A percentile compares a stretch with the other conserved stretches of the same genome.
Evolutionary conservation across 2,113 vertebrate species (phyloP).

Genomic region (Procapra przewalskii): DNA sequence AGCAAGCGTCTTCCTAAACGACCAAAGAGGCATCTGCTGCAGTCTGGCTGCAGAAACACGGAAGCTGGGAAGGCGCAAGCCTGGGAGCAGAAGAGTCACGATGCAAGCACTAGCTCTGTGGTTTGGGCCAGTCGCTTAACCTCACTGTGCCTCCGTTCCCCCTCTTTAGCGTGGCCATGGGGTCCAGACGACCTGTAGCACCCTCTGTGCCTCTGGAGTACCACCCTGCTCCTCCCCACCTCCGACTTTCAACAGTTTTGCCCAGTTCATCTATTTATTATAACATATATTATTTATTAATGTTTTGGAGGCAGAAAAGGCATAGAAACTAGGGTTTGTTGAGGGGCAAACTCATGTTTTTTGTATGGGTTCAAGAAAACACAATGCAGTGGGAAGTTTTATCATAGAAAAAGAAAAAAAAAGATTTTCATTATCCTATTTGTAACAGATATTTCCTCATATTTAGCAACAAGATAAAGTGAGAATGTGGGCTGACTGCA

Average conservation of each 20-base stretch:
- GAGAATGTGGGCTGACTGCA: neutral
- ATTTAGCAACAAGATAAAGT: neutral
- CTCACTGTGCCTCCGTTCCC: neutral
- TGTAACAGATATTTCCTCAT: neutral
- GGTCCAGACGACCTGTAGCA: neutral
- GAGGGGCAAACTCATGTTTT: slow-evolving; percentile 8
- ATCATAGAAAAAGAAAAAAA: neutral
- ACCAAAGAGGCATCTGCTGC: neutral
- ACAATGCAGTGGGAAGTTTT: neutral
- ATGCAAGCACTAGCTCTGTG: neutral
- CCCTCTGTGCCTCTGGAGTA: neutral
- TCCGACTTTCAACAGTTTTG: neutral
- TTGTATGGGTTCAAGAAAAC: neutral
- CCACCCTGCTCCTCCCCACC: neutral
- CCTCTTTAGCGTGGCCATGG: neutral
- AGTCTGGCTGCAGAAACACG: neutral
- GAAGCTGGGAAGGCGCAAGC: neutral
- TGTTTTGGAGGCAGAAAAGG: neutral
- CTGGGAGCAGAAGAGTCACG: neutral
- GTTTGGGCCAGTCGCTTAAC: neutral
- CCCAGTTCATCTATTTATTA: neutral
- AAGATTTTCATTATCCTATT: neutral
- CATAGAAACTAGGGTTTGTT: neutral
- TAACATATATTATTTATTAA: neutral
- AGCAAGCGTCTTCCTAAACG: too few species aligned